phyloP scores from a whole-genome alignment of 2,797 vertebrate species.

The Aselliscus stoliczkanus region DNA sequence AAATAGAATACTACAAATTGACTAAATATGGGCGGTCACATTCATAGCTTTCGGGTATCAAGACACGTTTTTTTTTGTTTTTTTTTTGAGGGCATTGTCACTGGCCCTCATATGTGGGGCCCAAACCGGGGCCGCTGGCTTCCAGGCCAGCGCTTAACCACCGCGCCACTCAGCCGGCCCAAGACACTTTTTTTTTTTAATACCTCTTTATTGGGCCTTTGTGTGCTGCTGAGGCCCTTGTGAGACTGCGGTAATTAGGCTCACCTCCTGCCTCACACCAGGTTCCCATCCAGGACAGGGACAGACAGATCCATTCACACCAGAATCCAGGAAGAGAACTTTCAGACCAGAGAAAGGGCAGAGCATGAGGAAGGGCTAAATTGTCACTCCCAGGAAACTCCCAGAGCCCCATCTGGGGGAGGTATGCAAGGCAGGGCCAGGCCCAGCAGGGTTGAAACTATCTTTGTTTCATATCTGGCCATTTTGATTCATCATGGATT shows the following conservation, averaged over 20 bases:
- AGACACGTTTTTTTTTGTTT: background rate
- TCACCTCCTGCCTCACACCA: background rate
- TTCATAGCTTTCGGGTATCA: background rate
- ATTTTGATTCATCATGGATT: background rate
- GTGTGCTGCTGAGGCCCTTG: background rate
- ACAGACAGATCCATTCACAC: background rate
- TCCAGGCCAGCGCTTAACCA: too few relatives aligned
- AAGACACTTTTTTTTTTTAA: background rate
- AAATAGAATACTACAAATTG: too few relatives aligned
- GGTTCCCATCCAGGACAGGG: background rate
- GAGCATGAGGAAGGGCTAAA: background rate
- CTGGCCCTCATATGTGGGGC: too few relatives aligned
- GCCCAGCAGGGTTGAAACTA: background rate
- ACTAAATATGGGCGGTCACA: too few relatives aligned
- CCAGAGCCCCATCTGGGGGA: background rate
- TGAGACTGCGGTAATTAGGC: background rate
- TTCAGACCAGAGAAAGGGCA: background rate
- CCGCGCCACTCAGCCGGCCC: too few relatives aligned
- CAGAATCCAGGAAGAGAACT: background rate
- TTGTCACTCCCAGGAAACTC: background rate
- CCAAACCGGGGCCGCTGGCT: too few relatives aligned
- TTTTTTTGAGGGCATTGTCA: too few relatives aligned
- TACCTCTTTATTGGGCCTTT: too few relatives aligned
- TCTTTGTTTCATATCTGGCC: background rate
- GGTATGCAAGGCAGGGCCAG: too few relatives aligned